These are phyloP conservation scores for Sebastes kiyomatsui DNA, from an alignment of 2,797 vertebrate genomes.

Conservation along the genomic window DNA sequence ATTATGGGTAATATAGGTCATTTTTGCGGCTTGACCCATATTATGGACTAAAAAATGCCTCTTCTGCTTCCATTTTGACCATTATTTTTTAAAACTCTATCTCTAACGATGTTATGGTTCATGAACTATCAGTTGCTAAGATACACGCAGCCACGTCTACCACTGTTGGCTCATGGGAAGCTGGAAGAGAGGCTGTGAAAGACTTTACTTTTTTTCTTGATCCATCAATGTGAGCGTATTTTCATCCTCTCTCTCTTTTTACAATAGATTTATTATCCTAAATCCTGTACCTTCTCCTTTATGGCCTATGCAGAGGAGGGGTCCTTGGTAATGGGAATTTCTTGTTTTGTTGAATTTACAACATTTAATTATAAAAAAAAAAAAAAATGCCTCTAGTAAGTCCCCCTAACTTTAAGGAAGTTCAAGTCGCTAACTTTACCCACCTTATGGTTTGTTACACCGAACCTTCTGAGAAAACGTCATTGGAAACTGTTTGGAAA, in stretches of 20 bases:
- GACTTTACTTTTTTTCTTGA: neutral
- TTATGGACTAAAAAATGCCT: neutral
- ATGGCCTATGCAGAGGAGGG: no score
- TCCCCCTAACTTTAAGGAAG: neutral
- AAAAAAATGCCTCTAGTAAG: neutral
- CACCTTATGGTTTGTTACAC: rapidly evolving
- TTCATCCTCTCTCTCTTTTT: neutral
- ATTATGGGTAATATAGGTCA: neutral
- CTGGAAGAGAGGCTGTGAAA: neutral
- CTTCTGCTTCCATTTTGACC: no score
- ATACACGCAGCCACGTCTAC: neutral
- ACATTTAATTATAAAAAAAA: neutral
- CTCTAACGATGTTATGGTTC: neutral
- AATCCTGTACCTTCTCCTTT: neutral
- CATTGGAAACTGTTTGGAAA: no score
- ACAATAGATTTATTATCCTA: neutral
- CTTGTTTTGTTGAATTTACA: neutral
- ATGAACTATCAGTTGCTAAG: neutral
- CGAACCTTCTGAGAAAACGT: no score
- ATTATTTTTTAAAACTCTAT: neutral
- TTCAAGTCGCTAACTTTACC: no score
- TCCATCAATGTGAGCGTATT: neutral
- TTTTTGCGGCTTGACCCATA: neutral
- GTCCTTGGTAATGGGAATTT: neutral
- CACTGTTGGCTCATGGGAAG: neutral